phyloP scores from a whole-genome alignment of 2,797 vertebrate species.

The Pseudomugil tenellus region DNA sequence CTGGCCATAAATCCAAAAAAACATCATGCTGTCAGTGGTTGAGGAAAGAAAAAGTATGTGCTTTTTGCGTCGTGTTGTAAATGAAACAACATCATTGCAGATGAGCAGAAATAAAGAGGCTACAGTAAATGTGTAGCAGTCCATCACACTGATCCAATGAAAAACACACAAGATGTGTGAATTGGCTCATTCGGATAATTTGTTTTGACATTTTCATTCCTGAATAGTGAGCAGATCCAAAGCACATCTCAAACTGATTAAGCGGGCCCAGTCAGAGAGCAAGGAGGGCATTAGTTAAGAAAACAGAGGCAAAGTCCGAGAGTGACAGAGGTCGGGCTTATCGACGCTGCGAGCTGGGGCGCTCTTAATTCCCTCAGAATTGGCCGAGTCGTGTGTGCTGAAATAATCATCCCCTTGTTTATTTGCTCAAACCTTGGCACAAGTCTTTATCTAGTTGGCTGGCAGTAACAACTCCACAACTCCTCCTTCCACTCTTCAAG shows the following conservation, averaged over 20 bases:
- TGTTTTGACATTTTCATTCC: conserved; percentile 78
- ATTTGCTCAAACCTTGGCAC: conserved; percentile 73
- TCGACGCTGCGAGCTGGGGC: conserved; percentile 56
- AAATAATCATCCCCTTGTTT: conserved; percentile 80
- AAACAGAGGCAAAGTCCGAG: conserved; percentile 72
- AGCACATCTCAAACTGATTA: conserved; percentile 76
- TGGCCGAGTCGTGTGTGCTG: conserved; percentile 70
- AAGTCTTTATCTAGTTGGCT: conserved; percentile 68
- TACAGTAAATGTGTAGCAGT: conserved; percentile 38
- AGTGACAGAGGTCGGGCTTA: conserved; percentile 71
- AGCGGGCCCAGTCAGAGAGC: conserved; percentile 41
- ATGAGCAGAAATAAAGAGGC: conserved; percentile 40
- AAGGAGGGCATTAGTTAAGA: conserved; percentile 80
- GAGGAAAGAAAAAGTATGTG: neutral
- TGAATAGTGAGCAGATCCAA: conserved; percentile 62
- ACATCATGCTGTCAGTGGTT: neutral
- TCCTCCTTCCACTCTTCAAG: conserved; percentile 9
- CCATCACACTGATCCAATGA: conserved; percentile 32
- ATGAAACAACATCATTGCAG: conserved; percentile 26
- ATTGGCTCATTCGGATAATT: conserved; percentile 68
- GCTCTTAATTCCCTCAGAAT: conserved; percentile 77
- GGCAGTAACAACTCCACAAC: conserved; percentile 30
- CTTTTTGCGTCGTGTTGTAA: conserved; percentile 7
- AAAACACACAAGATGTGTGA: conserved; percentile 64
- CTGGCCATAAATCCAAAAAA: conserved; percentile 14